phyloP scores from a whole-genome alignment of 2,797 vertebrate genomes.

The Urophycis tenuis region DNA sequence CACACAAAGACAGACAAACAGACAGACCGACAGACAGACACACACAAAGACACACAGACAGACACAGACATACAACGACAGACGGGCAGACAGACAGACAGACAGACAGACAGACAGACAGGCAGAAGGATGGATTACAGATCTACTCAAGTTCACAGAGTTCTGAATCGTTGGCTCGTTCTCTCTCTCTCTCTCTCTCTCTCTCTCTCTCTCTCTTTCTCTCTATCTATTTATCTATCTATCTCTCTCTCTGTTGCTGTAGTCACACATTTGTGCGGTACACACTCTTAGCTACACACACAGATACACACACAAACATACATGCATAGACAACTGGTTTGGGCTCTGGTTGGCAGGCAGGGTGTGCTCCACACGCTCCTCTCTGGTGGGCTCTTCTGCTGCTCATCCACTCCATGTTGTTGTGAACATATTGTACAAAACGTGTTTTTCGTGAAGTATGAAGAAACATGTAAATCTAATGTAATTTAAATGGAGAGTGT shows the following conservation, averaged over 20 bases:
- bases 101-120: not conserved
- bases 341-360: slow-evolving; percentile 54
- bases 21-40: not conserved
- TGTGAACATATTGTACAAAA: slow-evolving; percentile 48
- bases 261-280: not conserved
- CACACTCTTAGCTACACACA: slow-evolving; percentile 1
- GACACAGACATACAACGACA: not conserved
- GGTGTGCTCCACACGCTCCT: slow-evolving; percentile 36
- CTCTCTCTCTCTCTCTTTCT: not conserved
- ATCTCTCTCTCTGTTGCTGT: not conserved
- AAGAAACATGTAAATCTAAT: slow-evolving; percentile 21
- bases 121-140: not conserved
- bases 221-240: no score
- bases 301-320: slow-evolving; percentile 19
- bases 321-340: slow-evolving; percentile 12
- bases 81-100: not conserved
- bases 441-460: slow-evolving; percentile 47
- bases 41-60: no score
- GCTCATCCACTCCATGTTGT: slow-evolving; percentile 33
- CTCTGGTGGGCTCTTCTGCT: not conserved
- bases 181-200: not conserved
- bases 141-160: not conserved
- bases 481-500: slow-evolving; percentile 41
- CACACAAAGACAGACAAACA: not conserved
- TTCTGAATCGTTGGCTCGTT: not conserved